Evolutionary conservation across 2,888 invertebrate species (phyloP).

Genomic region (Drosophila peninsularis): DNA sequence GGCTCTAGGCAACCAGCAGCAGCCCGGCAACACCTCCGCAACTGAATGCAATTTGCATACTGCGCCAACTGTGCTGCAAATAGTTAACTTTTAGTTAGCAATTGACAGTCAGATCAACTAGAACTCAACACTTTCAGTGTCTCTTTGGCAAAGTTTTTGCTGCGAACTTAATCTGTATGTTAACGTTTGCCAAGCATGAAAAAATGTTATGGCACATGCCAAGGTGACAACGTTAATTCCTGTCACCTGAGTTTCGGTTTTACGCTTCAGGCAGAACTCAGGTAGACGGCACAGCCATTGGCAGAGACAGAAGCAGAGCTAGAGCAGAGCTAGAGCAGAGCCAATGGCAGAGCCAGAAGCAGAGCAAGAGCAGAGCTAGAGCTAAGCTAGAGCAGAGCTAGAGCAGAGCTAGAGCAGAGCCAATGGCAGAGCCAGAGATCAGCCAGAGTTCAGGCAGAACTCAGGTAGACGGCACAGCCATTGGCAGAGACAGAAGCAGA

Average conservation of each 20-base stretch:
- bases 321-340: no score
- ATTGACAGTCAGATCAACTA: neutral
- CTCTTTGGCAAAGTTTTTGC: no score
- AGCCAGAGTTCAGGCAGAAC: no score
- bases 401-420: no score
- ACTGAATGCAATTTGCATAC: neutral
- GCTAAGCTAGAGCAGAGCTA: no score
- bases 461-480: no score
- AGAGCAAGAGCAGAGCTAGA: no score
- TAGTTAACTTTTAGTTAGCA: neutral
- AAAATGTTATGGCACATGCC: neutral
- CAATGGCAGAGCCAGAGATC: no score
- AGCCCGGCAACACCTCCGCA: neutral
- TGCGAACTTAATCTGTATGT: neutral
- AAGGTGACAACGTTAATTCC: conserved; percentile 1
- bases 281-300: no score
- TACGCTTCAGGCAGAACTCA: neutral
- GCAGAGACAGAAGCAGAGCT: no score
- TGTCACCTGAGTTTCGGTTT: neutral
- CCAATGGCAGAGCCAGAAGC: no score
- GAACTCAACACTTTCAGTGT: neutral
- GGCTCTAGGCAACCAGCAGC: neutral
- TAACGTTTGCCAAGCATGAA: neutral
- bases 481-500: no score
- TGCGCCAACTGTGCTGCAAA: neutral